Evolutionary conservation across 2,888 invertebrate genomes (phyloP).

Genomic region (Zaprionus lineosus): DNA sequence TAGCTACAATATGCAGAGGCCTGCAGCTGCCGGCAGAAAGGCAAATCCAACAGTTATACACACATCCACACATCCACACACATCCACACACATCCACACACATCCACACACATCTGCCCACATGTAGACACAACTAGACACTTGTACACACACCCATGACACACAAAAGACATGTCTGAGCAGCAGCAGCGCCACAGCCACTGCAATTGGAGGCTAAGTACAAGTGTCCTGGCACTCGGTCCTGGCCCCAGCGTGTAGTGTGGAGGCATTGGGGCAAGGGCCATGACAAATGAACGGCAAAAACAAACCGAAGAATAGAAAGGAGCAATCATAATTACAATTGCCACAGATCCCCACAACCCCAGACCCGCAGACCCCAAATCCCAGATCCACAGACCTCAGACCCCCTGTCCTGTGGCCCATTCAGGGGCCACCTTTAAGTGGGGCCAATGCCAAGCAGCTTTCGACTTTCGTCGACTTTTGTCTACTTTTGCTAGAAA

Average conservation of each 20-base stretch:
- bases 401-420: too few relatives aligned
- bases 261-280: constrained; percentile 8
- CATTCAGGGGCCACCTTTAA: too few relatives aligned
- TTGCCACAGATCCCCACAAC: too few relatives aligned
- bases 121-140: neutral
- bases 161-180: neutral
- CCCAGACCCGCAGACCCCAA: too few relatives aligned
- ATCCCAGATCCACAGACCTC: too few relatives aligned
- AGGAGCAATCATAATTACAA: constrained; percentile 22
- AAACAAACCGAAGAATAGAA: too few relatives aligned
- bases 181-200: neutral
- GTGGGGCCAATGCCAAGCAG: too few relatives aligned
- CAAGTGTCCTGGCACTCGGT: constrained; percentile 10
- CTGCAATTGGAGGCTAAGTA: constrained; percentile 22
- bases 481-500: too few relatives aligned
- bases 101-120: neutral
- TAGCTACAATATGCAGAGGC: constrained; percentile 17
- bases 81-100: neutral
- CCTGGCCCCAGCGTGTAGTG: neutral
- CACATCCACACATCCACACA: neutral
- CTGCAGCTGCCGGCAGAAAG: neutral
- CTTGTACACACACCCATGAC: neutral
- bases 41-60: neutral
- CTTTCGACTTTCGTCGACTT: too few relatives aligned
- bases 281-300: constrained; percentile 21